Evolutionary conservation across 2,888 invertebrate genomes (phyloP).

Genomic region (Papilio protenor): DNA sequence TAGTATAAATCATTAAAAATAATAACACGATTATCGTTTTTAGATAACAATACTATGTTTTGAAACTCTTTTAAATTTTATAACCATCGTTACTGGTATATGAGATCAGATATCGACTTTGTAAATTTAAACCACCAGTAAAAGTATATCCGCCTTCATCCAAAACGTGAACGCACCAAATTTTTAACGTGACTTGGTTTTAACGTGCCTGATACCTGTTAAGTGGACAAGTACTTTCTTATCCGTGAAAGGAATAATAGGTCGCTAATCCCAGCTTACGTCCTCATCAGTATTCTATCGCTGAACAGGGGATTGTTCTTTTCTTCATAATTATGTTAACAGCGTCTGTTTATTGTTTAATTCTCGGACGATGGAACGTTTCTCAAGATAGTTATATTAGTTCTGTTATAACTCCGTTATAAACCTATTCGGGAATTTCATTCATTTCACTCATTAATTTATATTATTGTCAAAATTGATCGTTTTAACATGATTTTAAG

Average conservation of each 20-base stretch:
- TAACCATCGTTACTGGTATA: background rate
- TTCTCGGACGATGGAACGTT: background rate
- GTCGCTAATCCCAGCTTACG: slow-evolving; percentile 40
- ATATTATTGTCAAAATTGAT: background rate
- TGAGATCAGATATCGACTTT: background rate
- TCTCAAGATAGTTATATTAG: background rate
- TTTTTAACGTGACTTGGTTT: slow-evolving; percentile 38
- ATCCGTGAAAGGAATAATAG: slow-evolving; percentile 46
- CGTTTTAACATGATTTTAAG: background rate
- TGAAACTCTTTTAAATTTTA: background rate
- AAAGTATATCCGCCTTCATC: slow-evolving; percentile 26
- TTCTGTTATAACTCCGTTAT: background rate
- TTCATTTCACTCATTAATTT: background rate
- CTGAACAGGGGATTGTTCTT: slow-evolving; percentile 2
- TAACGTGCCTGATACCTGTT: slow-evolving; percentile 32
- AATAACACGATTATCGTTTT: no score
- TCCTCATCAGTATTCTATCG: slow-evolving; percentile 32
- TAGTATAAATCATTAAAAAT: no score
- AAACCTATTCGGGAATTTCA: background rate
- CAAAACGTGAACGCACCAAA: slow-evolving; percentile 33
- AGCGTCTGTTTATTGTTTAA: slow-evolving; percentile 17
- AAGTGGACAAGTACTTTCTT: slow-evolving; percentile 43
- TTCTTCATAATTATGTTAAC: slow-evolving; percentile 22
- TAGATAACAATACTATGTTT: background rate
- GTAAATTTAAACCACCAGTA: slow-evolving; percentile 15